These are phyloP conservation scores for Pangasius krempfi DNA, from an alignment of 2,797 vertebrate species.

Conservation along the genomic window DNA sequence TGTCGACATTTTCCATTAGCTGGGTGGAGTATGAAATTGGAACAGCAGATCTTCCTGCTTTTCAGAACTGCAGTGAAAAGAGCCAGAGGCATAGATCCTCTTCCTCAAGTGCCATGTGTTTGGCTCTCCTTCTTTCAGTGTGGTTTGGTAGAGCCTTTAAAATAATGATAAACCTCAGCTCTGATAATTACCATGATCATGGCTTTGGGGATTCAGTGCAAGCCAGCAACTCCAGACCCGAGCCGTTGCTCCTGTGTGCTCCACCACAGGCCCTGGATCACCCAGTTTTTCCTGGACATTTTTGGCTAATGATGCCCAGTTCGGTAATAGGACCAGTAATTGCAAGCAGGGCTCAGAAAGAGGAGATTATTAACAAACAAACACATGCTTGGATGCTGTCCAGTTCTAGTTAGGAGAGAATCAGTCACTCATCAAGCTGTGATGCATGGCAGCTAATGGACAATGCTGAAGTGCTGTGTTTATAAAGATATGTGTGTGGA, in stretches of 20 bases:
- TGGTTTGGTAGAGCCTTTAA: constrained; percentile 63
- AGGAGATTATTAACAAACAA: constrained; percentile 68
- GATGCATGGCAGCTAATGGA: constrained; percentile 50
- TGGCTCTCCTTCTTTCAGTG: constrained; percentile 61
- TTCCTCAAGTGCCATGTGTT: constrained; percentile 57
- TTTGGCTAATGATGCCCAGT: constrained; percentile 69
- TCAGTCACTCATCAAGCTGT: constrained; percentile 58
- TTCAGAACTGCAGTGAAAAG: not conserved
- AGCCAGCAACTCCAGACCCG: constrained; percentile 67
- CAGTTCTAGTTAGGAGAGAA: constrained; percentile 60
- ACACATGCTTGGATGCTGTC: constrained; percentile 67
- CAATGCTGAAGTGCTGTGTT: constrained; percentile 43
- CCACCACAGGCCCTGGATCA: constrained; percentile 66
- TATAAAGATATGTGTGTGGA: constrained; percentile 24
- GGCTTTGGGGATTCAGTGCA: constrained; percentile 49
- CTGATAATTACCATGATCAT: constrained; percentile 63
- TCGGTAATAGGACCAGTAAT: constrained; percentile 69
- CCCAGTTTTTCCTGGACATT: constrained; percentile 60
- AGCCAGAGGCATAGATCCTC: constrained; percentile 28
- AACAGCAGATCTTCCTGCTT: constrained; percentile 5
- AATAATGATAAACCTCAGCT: constrained; percentile 69
- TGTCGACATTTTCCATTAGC: constrained; percentile 2
- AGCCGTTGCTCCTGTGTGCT: constrained; percentile 62
- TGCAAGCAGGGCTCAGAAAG: constrained; percentile 64
- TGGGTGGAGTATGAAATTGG: constrained; percentile 1